These are phyloP conservation scores for Apomyelois bistriatella DNA, from an alignment of 2,888 invertebrate genomes.

Conservation along the genomic window DNA sequence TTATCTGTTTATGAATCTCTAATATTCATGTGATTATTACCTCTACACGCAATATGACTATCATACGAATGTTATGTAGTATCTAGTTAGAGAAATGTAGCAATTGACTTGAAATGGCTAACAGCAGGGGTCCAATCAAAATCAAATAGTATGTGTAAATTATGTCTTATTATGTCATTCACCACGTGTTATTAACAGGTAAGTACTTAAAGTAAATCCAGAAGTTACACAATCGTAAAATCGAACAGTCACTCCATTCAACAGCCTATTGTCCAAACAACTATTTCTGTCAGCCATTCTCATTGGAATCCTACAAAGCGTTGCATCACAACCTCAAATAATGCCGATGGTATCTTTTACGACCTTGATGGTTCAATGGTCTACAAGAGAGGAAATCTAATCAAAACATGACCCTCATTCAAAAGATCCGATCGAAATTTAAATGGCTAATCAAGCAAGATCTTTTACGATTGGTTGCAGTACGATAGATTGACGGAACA, in stretches of 20 bases:
- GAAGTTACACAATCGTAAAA: conserved; percentile 22
- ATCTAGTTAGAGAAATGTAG: conserved; percentile 8
- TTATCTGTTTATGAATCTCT: conserved; percentile 8
- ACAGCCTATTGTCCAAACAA: conserved; percentile 21
- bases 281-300: conserved; percentile 17
- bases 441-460: conserved; percentile 2
- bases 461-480: background rate
- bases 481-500: background rate
- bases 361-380: conserved; percentile 17
- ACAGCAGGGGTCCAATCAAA: conserved; percentile 10
- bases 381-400: conserved; percentile 10
- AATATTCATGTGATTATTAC: conserved; percentile 8
- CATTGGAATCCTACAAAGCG: conserved; percentile 14
- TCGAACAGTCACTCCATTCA: conserved; percentile 20
- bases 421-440: conserved; percentile 9
- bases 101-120: conserved; percentile 5
- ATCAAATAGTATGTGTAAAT: background rate
- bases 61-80: conserved; percentile 1
- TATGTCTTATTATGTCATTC: conserved; percentile 11
- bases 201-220: background rate
- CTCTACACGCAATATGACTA: conserved; percentile 8
- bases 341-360: conserved; percentile 16
- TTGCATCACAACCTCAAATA: conserved; percentile 19
- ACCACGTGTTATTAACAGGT: conserved; percentile 9
- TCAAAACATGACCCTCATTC: conserved; percentile 15